Base-by-base conservation (phyloP, 2,888 invertebrate species). In the Acrocyrtus sp. region DNA sequence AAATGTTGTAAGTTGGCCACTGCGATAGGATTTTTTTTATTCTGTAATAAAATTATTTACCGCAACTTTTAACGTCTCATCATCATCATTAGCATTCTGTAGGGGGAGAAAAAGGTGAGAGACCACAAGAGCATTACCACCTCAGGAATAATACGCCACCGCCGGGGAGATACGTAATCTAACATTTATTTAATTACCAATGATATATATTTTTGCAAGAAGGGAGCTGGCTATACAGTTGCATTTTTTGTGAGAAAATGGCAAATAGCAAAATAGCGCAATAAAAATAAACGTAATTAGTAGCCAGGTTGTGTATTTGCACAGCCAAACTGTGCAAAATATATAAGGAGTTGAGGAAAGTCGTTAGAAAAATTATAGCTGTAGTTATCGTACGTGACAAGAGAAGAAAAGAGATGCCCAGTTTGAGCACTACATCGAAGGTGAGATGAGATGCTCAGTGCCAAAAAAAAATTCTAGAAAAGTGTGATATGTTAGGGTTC, bases 351-450 rank as follows among this genome's bases (percentile, higher is more conserved):
- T n/a, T n/a, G n/a, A n/a, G n/a, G n/a, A n/a, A 24, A 57, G 6
- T 27, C 41, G 41, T 34, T 57, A 22, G 43, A 29, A 60, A 41
- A 17, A 21, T 19, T 21, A 17, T 29, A 34, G 5, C 12, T 8
- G 34, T 34, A 5, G 5, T 34, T 34, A 8, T 47, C 43, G 43
- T 51, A 62, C 53, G 53, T 62, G 62, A 62, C 53, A 62, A 62
- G 50, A 39, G 22, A 50, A 50, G 50, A 29, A 34, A 60, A 27
- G 34, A 43, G 24, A 15, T 41, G 26, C 34, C 5, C 5, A 12
- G 12, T 5, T 8, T 34, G 34, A 34, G 5, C 5, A 34, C 34
- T 8, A 34, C n/a, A n/a, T n/a, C n/a, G n/a, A 34, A 34, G 5
- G 34, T 34, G 12, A 34, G 12, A 34, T 8, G 12, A 34, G 12